Base-by-base conservation (phyloP, 37 sponge, comb jelly and placozoan species). In the Cliona cf. orientalis region DNA sequence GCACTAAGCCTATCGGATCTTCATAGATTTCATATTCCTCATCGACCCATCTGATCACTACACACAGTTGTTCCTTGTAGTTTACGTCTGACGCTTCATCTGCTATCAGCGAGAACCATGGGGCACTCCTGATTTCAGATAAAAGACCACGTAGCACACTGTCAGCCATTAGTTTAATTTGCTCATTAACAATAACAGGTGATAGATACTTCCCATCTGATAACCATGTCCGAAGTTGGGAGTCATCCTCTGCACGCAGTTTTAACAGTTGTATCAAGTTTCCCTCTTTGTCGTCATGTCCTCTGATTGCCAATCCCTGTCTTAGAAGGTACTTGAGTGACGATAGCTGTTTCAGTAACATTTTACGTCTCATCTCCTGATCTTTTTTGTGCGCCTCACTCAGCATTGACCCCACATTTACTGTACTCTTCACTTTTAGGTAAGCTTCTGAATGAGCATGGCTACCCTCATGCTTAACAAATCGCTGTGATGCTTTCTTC, bases 11-110 rank as follows among this genome's bases (percentile, higher is more conserved):
- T 60, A 88, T 67, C 1, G 46, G 66, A 66, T 66, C 81, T 66
- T 87, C 87, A 75, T 70, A 55, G 40, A 88, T 85, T 31, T 31
- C 38, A 58, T 66, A 85, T 29, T 59, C 71, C 26, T 49, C 70
- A 42, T 80, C 86, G 36, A 84, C 86, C 89, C 86, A 93, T 42
- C 89, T n/a, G 41, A 92, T 83, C 19, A 70, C 68, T 31, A 84
- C 46, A 57, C 78, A 75, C 5, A 91, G 39, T 71, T 89, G 90
- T 43, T 89, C 90, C 21, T 61, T 65, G 61, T 58, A 33, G 42
- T 45, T 42, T 17, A 36, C 25, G 39, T 67, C 68, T 5, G 39
- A 37, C 3, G 68, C 68, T 53, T 89, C 80, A 89, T 89, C 90
- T 33, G 75, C 90, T 58, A 89, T 78, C 29, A 84, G 21, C 42